A percentile compares a stretch with the other conserved stretches of the same genome.
Conservation (phyloP, 2,797 vertebrate genomes). For the Enteromius viviparus region DNA sequence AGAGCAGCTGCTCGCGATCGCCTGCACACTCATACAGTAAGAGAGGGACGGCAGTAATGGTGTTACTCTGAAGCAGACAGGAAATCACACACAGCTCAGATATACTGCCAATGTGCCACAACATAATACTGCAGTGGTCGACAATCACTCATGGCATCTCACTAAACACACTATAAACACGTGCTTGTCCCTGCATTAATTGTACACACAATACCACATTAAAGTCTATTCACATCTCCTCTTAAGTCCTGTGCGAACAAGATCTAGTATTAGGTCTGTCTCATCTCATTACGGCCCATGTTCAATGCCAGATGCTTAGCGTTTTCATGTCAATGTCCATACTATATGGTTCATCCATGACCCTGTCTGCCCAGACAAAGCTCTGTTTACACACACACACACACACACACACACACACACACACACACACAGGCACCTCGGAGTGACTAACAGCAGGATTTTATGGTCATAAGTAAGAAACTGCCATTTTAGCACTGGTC, state of each 20-base stretch:
- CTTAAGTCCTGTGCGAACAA: neutral
- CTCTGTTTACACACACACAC: conserved; percentile 1
- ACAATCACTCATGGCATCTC: neutral
- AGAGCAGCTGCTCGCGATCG: conserved; percentile 56
- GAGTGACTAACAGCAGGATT: conserved; percentile 24
- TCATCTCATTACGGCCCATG: conserved; percentile 14
- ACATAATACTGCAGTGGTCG: conserved; percentile 17
- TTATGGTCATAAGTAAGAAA: conserved; percentile 6
- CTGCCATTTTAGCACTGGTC: conserved; percentile 1
- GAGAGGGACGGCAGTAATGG: conserved; percentile 16
- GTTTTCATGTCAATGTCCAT: conserved; percentile 7
- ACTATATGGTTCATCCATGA: conserved; percentile 3
- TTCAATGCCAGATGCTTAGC: conserved; percentile 37
- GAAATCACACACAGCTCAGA: neutral
- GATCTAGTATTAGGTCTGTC: conserved; percentile 16
- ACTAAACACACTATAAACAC: conserved; percentile 27
- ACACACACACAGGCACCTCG: neutral
- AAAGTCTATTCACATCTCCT: conserved; percentile 21
- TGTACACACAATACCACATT: conserved; percentile 12
- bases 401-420: too few species aligned
- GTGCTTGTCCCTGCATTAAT: neutral
- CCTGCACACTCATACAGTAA: conserved; percentile 2
- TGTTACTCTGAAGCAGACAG: conserved; percentile 12
- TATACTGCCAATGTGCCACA: neutral
- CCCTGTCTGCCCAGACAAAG: conserved; percentile 26